These are phyloP conservation scores for Drosophila demipolita DNA, from an alignment of 2,888 invertebrate genomes.

Conservation along the genomic window DNA sequence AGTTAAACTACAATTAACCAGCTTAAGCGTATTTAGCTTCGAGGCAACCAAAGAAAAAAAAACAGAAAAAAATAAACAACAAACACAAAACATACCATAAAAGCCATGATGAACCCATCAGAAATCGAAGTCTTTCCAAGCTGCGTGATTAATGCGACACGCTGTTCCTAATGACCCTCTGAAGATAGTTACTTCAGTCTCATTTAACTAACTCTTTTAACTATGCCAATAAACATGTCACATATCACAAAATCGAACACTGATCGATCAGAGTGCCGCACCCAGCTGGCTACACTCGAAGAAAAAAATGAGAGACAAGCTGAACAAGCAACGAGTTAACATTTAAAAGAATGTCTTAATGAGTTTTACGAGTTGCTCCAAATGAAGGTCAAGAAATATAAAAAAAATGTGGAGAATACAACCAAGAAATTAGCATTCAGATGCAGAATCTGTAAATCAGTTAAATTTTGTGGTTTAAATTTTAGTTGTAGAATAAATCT, in stretches of 20 bases:
- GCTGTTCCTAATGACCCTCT: slow-evolving; percentile 57
- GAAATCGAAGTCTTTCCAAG: slow-evolving; percentile 51
- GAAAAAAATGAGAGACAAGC: slow-evolving; percentile 22
- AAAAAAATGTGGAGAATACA: no score
- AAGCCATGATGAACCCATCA: slow-evolving; percentile 45
- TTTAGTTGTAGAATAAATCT: no score
- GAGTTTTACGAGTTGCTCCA: not conserved
- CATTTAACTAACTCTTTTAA: slow-evolving; percentile 29
- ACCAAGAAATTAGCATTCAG: no score
- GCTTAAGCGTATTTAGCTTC: slow-evolving; percentile 39
- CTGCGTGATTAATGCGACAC: slow-evolving; percentile 54
- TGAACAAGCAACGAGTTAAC: not conserved
- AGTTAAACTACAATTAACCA: slow-evolving; percentile 61
- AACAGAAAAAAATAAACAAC: not conserved
- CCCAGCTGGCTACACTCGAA: slow-evolving; percentile 36
- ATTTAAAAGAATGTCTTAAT: not conserved
- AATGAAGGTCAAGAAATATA: not conserved
- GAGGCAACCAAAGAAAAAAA: slow-evolving; percentile 17
- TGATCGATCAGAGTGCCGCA: slow-evolving; percentile 58
- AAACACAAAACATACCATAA: slow-evolving; percentile 17
- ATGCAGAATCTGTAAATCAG: no score
- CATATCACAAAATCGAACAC: slow-evolving; percentile 35
- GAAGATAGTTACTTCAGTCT: slow-evolving; percentile 25
- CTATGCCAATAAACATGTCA: slow-evolving; percentile 65
- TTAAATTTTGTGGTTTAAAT: no score